Base-by-base conservation (phyloP, 2,888 invertebrate genomes). In the Cosmia trapezina region DNA sequence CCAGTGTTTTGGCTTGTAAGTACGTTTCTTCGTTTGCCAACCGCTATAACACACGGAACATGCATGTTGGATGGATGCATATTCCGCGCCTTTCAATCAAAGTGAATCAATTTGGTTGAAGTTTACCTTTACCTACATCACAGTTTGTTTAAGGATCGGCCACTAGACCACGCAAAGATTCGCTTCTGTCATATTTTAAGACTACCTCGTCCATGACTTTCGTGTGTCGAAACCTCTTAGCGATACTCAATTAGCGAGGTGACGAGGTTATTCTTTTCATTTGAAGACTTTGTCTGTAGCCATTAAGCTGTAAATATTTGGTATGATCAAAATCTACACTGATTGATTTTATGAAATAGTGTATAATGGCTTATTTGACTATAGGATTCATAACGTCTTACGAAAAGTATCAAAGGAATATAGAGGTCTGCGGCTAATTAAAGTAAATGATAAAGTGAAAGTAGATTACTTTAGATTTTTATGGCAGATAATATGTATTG, bases 131-230 rank as follows among this genome's bases (percentile, higher is more conserved):
- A 67, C 37, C 7, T 33, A 37, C 14, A 11, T 33, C 43, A 47
- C 22, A 53, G 65, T 66, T 69, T 74, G 54, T 60, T 66, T n/a
- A 71, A 73, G 78, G 71, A 47, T 66, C 22, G 75, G 63, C 14
- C 45, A 59, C 22, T 22, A 17, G 19, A 41, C 22, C 22, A 56
- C 45, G 59, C 28, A 12, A 17, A 66, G 43, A 49, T 56, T 60
- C n/a, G 28, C 22, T 45, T 63, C 53, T 66, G 47, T 62, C 53
- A 28, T 65, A 49, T 59, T 66, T 57, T 57, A 28, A 53, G 61
- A 61, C 43, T 56, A 57, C 49, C 54, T 72, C 60, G 78, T 83
- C 80, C 85, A 54, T 83, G 85, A 85, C 76, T 80, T 85, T 84
- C 73, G 65, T 37, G 60, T 79, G 75, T 59, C 70, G 73, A 77